Percentiles rank a stretch among this genome's conserved stretches.
Evolutionary conservation across 2,797 vertebrate genomes (phyloP).

Genomic region (Gambelia wislizenii): DNA sequence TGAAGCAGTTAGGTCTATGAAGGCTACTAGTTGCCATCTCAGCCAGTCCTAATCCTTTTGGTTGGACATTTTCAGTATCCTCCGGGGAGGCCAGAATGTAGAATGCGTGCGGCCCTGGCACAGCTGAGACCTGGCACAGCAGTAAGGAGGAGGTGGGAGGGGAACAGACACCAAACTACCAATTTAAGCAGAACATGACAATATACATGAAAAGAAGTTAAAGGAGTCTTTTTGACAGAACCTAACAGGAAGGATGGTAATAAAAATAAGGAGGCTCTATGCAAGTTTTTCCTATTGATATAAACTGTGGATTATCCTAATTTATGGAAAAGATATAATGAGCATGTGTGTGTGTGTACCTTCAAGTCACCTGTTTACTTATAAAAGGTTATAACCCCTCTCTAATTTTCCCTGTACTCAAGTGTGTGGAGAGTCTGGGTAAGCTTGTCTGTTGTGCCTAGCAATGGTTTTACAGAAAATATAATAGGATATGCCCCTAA

Average conservation of each 20-base stretch:
- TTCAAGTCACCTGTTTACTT: no score
- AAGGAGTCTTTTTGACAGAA: background rate
- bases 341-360: no score
- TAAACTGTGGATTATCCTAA: no score
- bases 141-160: background rate
- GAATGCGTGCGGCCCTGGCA: background rate
- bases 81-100: background rate
- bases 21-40: background rate
- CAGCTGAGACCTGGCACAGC: background rate
- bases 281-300: background rate
- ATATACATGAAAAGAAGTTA: background rate
- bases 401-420: background rate
- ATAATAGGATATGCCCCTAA: background rate
- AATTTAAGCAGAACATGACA: background rate
- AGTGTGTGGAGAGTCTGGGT: background rate
- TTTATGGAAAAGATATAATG: background rate
- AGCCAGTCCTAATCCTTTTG: background rate
- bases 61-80: background rate
- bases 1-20: background rate
- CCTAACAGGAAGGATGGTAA: background rate
- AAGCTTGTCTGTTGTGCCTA: background rate
- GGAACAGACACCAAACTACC: no score
- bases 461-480: background rate
- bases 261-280: background rate
- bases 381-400: background rate